Evolutionary conservation across 2,113 vertebrate species (phyloP), one percentile per base, ranked within the genome.

Genomic region (Menidia beryllina): DNA sequence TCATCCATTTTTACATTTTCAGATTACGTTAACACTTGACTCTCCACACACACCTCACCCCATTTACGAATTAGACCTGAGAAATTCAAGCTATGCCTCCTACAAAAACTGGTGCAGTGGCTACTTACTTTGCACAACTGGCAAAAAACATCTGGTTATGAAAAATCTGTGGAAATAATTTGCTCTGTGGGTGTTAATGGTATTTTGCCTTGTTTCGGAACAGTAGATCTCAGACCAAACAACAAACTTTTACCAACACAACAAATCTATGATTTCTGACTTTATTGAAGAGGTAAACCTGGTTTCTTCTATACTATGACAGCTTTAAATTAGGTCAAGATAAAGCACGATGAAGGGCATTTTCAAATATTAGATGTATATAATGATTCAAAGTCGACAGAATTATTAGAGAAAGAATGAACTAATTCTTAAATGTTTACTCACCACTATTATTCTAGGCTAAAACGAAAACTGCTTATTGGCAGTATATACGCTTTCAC

Each of bases 1-100:
- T 88, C 84, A 87, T 86, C 79, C 24, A 20, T 71, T 87, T 73
- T 88, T 85, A 88, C 83, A 86, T 83, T 87, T 86, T 75, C 62
- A n/a, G 68, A 75, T 72, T 79, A 83, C 84, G 83, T 77, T 76
- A 88, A 86, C 85, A 82, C 81, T 60, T 48, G 20, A 57, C 75
- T 51, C 50, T 67, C 78, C 80, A 79, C 82, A 71, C 61, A 12
- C 69, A 45, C 73, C 58, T 43, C 74, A 79, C 77, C 76, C 67
- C 5, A 52, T 64, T 39, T 69, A 54, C 81, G 81, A 54, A 45
- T 85, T 72, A 70, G 64, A 76, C 66, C 61, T 74, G 51, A 83
- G 78, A 80, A 72, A 80, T 81, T 71, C 61, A 61, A 72, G 72
- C 69, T 72, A 76, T 70, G 82, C 75, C 84, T 82, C 84, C 70